phyloP scores from a whole-genome alignment of 2,797 vertebrate species.

The Enteromius trimaculatus region DNA sequence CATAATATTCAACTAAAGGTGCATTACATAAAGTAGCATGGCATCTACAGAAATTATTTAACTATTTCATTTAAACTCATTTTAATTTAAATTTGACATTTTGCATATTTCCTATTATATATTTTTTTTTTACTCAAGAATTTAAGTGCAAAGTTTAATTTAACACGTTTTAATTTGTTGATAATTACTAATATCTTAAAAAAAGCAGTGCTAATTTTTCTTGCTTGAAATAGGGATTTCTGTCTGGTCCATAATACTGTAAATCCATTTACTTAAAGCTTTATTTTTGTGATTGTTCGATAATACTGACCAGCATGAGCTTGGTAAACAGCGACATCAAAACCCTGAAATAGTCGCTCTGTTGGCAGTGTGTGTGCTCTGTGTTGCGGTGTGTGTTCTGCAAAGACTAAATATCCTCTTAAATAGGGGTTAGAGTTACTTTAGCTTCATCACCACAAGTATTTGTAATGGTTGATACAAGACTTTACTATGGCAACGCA shows the following conservation, averaged over 20 bases:
- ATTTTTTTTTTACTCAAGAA: not conserved
- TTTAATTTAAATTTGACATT: not conserved
- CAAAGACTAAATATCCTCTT: slow-evolving; percentile 26
- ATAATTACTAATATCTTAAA: not conserved
- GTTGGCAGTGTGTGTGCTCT: not conserved
- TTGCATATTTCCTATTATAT: not conserved
- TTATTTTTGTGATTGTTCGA: slow-evolving; percentile 20
- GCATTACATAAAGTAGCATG: not conserved
- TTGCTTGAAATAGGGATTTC: not conserved
- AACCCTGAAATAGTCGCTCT: not conserved
- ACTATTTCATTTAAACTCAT: not conserved
- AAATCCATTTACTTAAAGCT: not conserved
- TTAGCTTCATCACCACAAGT: slow-evolving; percentile 23
- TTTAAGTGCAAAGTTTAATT: not conserved
- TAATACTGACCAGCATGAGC: not conserved
- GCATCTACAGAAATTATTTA: not conserved
- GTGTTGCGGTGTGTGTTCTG: slow-evolving; percentile 19
- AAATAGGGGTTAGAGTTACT: slow-evolving; percentile 39
- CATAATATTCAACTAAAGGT: not conserved
- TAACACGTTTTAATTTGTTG: not conserved
- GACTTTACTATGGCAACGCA: slow-evolving; percentile 31
- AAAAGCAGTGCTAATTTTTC: not conserved
- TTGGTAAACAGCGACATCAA: not conserved
- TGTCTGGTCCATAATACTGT: not conserved
- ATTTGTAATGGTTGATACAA: slow-evolving; percentile 32